phyloP scores from a whole-genome alignment of 2,888 invertebrate species.

The Entomobrya multifasciata region DNA sequence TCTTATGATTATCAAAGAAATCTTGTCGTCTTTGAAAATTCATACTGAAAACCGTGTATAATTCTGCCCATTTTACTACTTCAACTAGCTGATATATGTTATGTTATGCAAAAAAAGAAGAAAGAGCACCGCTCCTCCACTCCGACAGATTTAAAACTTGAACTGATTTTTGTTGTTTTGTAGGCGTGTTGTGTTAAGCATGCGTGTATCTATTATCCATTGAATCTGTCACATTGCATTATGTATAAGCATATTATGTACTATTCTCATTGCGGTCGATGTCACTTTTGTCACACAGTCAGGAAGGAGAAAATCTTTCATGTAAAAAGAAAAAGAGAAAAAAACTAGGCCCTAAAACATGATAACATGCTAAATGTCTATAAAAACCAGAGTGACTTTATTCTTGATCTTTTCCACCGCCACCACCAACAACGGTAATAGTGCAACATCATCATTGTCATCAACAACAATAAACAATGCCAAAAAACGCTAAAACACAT shows the following conservation, averaged over 20 bases:
- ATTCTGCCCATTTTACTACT: slow-evolving; percentile 18
- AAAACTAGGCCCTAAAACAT: not conserved
- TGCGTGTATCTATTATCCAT: slow-evolving; percentile 31
- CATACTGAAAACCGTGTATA: slow-evolving; percentile 26
- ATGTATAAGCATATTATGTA: too few species aligned
- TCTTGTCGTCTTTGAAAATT: not conserved
- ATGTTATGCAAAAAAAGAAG: not conserved
- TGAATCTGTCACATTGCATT: not conserved
- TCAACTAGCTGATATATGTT: too few species aligned
- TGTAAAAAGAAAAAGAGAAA: too few species aligned
- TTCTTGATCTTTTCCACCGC: slow-evolving; percentile 29
- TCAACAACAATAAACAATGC: slow-evolving; percentile 28
- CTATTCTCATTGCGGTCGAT: slow-evolving; percentile 57
- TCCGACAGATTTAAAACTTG: too few species aligned
- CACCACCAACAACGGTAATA: not conserved
- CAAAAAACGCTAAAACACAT: not conserved
- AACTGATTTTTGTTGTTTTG: not conserved
- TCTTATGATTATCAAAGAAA: slow-evolving; percentile 9
- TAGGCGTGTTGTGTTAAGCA: not conserved
- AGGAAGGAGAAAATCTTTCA: not conserved
- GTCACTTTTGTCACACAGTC: slow-evolving; percentile 57
- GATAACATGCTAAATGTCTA: not conserved
- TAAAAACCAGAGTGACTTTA: slow-evolving; percentile 38
- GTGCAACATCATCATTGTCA: slow-evolving; percentile 20
- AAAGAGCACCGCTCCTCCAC: too few species aligned